Evolutionary conservation across 2,113 vertebrate genomes (phyloP), one percentile per base, ranked within the genome.

Genomic region (Erpornis zantholeuca): DNA sequence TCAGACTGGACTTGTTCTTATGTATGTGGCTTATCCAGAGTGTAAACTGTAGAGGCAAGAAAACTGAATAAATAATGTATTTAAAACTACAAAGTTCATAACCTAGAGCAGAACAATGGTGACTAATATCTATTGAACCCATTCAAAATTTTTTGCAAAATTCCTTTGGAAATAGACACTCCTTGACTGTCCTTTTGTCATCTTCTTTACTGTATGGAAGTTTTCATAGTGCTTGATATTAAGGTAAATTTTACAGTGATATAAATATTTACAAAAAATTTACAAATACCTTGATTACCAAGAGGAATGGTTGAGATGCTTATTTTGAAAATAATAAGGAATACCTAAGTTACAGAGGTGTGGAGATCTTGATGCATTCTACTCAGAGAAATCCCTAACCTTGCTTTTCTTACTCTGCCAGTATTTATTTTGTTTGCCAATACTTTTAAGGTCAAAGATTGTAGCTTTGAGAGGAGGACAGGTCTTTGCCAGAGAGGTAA

Each of bases 121-220:
- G 42, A 60, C n/a, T 78, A 36, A 19, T 86, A 45, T 23, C 13
- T 81, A 0, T 25, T 54, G 18, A 80, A 3, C 3, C 5, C 4
- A 15, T 90, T 68, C 57, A 56, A 75, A 1, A 31, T 82, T 81
- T 86, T 49, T 10, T 66, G 25, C 28, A 72, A 63, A 83, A 63
- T 54, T 60, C 4, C 21, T 75, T 42, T 3, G 8, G 29, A 66
- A 88, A 53, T 4, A 84, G 29, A 9, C 12, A 23, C 0, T 0
- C 13, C 11, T 69, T 44, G 13, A 29, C 52, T 79, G 27, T 53
- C 9, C 40, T 77, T 47, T 36, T 64, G 13, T 63, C 9, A 20
- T 71, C 59, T 53, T 86, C 20, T 38, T 71, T 76, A 33, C 15
- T 25, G 85, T 17, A 33, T 20, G 7, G 23, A 78, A 36, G 3